phyloP scores from a whole-genome alignment of 1,140 invertebrate species.

The Agraylea sexmaculata region DNA sequence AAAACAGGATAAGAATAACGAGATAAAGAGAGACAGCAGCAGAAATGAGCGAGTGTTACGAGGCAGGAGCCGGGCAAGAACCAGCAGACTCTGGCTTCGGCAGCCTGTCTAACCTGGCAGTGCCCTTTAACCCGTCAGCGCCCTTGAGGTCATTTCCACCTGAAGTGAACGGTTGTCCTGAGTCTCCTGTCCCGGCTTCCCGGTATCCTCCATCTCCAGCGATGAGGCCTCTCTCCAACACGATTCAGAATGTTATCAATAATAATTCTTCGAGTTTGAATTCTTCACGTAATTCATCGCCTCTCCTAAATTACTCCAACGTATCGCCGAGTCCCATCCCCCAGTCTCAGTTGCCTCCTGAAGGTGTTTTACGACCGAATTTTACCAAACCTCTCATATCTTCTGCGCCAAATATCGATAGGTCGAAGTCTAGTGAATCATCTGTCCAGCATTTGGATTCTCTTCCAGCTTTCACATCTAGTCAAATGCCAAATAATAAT shows the following conservation, averaged over 20 bases:
- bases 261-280: slow-evolving; percentile 17
- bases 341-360: slow-evolving; percentile 6
- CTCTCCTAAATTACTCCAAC: slow-evolving; percentile 14
- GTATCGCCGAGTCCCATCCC: slow-evolving; percentile 9
- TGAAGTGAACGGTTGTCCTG: not conserved
- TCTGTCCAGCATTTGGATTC: too few relatives aligned
- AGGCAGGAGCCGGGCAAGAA: too few relatives aligned
- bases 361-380: slow-evolving; percentile 1
- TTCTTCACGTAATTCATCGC: slow-evolving; percentile 20
- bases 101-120: not conserved
- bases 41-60: too few relatives aligned
- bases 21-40: too few relatives aligned
- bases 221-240: slow-evolving; percentile 10
- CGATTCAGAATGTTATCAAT: slow-evolving; percentile 10
- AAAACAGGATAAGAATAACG: too few relatives aligned
- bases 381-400: not conserved
- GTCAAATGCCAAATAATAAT: too few relatives aligned
- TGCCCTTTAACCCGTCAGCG: not conserved
- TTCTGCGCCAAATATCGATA: too few relatives aligned
- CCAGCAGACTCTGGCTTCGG: too few relatives aligned
- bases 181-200: not conserved
- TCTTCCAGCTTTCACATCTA: too few relatives aligned
- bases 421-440: too few relatives aligned
- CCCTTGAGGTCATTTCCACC: not conserved
- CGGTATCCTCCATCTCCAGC: slow-evolving; percentile 6